phyloP scores from a whole-genome alignment of 1,140 invertebrate species.

The Contarinia nasturtii region DNA sequence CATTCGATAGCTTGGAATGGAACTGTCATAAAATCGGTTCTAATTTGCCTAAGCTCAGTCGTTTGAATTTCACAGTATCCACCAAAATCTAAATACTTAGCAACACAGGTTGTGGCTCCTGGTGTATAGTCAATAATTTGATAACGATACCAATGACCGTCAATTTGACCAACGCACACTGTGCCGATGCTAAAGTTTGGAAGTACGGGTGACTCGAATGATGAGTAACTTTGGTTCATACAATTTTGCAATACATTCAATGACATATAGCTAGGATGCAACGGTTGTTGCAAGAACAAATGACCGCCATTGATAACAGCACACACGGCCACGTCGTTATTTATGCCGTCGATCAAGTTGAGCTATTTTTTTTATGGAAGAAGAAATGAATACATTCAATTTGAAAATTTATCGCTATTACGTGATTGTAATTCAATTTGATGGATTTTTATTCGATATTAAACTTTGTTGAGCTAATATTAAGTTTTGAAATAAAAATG shows the following conservation, averaged over 20 bases:
- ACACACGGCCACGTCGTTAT: slow-evolving; percentile 77
- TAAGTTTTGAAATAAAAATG: slow-evolving; percentile 19
- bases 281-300: slow-evolving; percentile 83
- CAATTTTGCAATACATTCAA: slow-evolving; percentile 54
- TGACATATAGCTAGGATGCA: slow-evolving; percentile 74
- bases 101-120: slow-evolving; percentile 47
- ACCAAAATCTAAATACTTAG: slow-evolving; percentile 86
- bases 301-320: slow-evolving; percentile 66
- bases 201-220: slow-evolving; percentile 39
- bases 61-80: slow-evolving; percentile 67
- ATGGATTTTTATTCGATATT: too few species aligned
- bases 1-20: slow-evolving; percentile 95
- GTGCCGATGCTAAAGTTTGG: slow-evolving; percentile 53
- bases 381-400: too few species aligned
- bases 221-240: slow-evolving; percentile 47
- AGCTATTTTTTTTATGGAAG: slow-evolving; percentile 29
- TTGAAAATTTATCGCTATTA: too few species aligned
- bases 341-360: slow-evolving; percentile 72
- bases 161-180: slow-evolving; percentile 68
- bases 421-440: too few species aligned
- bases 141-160: slow-evolving; percentile 75
- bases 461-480: too few species aligned
- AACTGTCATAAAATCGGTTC: slow-evolving; percentile 75
- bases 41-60: slow-evolving; percentile 62
- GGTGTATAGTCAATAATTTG: slow-evolving; percentile 53